These are phyloP conservation scores for Plecotus auritus DNA, from an alignment of 2,113 vertebrate species.

Conservation along the genomic window DNA sequence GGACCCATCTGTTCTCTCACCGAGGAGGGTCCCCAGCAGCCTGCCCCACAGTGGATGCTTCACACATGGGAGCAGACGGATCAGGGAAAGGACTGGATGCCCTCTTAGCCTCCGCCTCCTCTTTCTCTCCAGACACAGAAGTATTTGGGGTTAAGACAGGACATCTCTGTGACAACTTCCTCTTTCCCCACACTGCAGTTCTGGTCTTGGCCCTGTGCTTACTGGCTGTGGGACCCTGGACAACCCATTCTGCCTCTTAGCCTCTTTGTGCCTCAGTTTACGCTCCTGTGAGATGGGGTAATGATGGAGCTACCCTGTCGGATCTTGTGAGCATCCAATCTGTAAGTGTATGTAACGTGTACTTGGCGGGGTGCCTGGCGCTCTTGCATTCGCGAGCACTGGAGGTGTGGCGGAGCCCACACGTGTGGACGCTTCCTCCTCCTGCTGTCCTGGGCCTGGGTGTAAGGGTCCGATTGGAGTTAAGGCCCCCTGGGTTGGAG, in stretches of 20 bases:
- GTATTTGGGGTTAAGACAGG: background rate
- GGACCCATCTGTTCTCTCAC: background rate
- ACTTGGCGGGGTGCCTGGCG: background rate
- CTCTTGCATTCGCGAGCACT: background rate
- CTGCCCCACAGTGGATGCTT: background rate
- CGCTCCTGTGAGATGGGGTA: background rate
- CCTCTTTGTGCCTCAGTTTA: background rate
- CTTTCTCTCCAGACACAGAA: background rate
- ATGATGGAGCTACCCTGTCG: accelerated
- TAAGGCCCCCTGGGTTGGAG: background rate
- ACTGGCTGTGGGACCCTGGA: background rate
- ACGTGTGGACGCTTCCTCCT: accelerated
- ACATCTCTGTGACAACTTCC: background rate
- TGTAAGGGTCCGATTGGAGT: too few relatives aligned
- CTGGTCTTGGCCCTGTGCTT: background rate
- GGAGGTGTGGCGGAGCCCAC: background rate
- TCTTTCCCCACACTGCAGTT: accelerated
- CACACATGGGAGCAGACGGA: accelerated
- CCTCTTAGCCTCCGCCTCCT: background rate
- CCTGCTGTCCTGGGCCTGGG: background rate
- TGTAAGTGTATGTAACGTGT: accelerated
- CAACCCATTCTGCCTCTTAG: background rate
- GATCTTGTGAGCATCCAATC: background rate
- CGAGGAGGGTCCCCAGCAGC: background rate
- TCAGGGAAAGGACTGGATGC: background rate